phyloP scores from a whole-genome alignment of 2,113 vertebrate genomes.

The Proterorhinus semilunaris region DNA sequence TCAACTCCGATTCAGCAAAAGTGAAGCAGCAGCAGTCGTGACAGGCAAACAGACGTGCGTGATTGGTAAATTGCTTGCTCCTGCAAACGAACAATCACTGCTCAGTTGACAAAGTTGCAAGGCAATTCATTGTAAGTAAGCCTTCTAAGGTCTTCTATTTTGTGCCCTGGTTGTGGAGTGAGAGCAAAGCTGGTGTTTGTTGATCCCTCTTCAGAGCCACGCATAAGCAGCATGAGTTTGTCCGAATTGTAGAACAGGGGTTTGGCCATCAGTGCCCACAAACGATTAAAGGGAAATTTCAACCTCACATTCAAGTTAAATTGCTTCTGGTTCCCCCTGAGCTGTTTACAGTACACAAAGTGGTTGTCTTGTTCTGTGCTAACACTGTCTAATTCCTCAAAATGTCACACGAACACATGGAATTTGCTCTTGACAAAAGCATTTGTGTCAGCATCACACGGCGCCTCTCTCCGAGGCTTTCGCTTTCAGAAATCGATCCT shows the following conservation, averaged over 20 bases:
- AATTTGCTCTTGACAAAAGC: slow-evolving; percentile 15
- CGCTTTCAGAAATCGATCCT: slow-evolving; percentile 15
- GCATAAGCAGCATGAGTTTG: background rate
- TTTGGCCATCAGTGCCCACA: too few relatives aligned
- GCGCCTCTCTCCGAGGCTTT: background rate
- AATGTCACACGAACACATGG: slow-evolving; percentile 55
- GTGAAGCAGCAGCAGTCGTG: background rate
- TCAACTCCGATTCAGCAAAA: background rate
- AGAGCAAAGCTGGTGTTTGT: background rate
- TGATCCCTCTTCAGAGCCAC: background rate
- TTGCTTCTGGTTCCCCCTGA: slow-evolving; percentile 38
- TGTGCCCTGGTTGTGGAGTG: background rate
- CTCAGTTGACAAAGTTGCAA: background rate
- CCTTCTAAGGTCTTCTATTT: background rate
- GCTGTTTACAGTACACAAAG: slow-evolving; percentile 64
- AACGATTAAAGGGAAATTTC: background rate
- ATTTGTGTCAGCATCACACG: slow-evolving; percentile 6
- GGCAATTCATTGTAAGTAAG: background rate
- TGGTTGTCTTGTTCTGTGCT: slow-evolving; percentile 50
- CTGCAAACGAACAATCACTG: background rate
- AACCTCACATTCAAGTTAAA: background rate
- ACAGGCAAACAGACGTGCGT: background rate
- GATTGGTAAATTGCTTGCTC: background rate
- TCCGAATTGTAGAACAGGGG: background rate
- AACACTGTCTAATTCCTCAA: slow-evolving; percentile 56